Base-by-base conservation (phyloP, 1,140 invertebrate genomes). In the Ganaspis sp. region DNA sequence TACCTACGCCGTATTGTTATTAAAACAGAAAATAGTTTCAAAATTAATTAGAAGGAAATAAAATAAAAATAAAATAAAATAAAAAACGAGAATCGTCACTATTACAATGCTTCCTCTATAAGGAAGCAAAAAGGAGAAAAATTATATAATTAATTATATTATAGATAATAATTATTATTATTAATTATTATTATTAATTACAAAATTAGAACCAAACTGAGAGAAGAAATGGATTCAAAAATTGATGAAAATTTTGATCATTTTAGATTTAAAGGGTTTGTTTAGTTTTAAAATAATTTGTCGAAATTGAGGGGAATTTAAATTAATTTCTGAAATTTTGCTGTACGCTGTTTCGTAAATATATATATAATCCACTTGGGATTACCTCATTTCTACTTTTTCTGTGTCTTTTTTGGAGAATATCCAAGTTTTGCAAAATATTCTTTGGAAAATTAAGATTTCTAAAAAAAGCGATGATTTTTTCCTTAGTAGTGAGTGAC, bases 381-480 rank as follows among this genome's bases (percentile, higher is more conserved):
- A 15, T 49, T 49, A n/a, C 45, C 45, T 49, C 12, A n/a, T 4
- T n/a, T 45, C n/a, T 4, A 49, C 45, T 49, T 49, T 45, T 49
- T 49, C 45, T n/a, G 45, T 17, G 12, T 49, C 45, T 49, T 49
- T 17, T 5, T 49, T 49, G 45, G 45, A 49, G n/a, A 49, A 49
- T 49, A 1, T 49, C 45, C 45, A 49, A 49, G n/a, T 49, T 49
- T 49, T 49, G 45, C 45, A 49, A 49, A 49, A 49, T 49, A 49
- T 49, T 49, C 45, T 49, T 17, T 49, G 45, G 45, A 49, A 49
- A 17, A 49, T 49, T 49, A 49, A 49, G 45, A n/a, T 49, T 49
- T 49, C 45, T 49, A 49, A 49, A 49, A 49, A 49, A 49, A 49
- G 17, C 45, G 45, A 49, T 49, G 45, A 49, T 49, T 49, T 49